Percentiles rank a stretch among this genome's conserved stretches.
Conservation (phyloP, 2,888 invertebrate genomes). For the Trissolcus brochymenae region DNA sequence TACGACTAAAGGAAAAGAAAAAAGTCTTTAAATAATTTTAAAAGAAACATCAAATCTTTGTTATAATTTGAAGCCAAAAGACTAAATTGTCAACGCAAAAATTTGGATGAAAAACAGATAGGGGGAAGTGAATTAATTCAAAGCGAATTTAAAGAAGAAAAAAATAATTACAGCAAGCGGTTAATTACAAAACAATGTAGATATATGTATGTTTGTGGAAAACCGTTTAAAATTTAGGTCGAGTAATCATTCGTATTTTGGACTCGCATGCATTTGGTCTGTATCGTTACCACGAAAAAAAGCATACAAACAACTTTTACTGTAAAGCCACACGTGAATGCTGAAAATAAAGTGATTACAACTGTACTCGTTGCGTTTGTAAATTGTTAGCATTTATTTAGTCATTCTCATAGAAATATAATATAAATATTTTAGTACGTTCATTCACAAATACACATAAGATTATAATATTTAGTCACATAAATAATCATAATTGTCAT, state of each 20-base stretch:
- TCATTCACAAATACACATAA: no score
- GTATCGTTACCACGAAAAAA: conserved; percentile 69
- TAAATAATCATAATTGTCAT: conserved; percentile 4
- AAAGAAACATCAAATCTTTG: conserved; percentile 11
- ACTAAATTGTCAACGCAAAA: conserved; percentile 55
- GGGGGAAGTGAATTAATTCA: conserved; percentile 22
- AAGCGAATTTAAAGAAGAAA: conserved; percentile 30
- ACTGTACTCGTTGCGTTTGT: conserved; percentile 62
- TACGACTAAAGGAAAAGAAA: no score
- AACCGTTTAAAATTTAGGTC: conserved; percentile 60
- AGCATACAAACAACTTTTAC: conserved; percentile 66
- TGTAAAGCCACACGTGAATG: conserved; percentile 72
- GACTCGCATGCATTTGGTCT: conserved; percentile 71
- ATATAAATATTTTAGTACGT: no score
- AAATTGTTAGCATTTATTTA: conserved; percentile 23
- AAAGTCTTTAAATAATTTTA: no score
- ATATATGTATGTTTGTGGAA: conserved; percentile 58
- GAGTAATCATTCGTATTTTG: conserved; percentile 62
- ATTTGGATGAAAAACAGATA: conserved; percentile 48
- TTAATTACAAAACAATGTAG: conserved; percentile 53
- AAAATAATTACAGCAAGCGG: conserved; percentile 55
- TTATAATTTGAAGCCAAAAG: conserved; percentile 48
- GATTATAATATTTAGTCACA: neutral
- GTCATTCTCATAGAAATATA: neutral
- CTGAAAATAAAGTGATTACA: conserved; percentile 74